Conservation (phyloP, 2,888 invertebrate genomes). For the Cataglyphis altisquamis region DNA sequence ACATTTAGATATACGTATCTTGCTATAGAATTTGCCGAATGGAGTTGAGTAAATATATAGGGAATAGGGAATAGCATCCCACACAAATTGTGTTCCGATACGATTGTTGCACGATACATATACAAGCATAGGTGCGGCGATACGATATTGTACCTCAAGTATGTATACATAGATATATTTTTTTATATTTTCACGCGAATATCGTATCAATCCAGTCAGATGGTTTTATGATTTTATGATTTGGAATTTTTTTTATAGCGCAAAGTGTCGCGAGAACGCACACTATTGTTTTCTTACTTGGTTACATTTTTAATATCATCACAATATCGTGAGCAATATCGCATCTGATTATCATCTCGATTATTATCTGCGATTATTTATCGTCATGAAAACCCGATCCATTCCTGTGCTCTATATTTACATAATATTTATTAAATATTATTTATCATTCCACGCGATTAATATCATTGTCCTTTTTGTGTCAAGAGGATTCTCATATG, state of each 20-base stretch:
- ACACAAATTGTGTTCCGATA: slow-evolving; percentile 37
- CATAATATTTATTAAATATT: not conserved
- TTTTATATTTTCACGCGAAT: slow-evolving; percentile 15
- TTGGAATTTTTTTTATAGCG: not conserved
- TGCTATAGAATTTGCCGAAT: slow-evolving; percentile 9
- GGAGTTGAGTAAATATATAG: slow-evolving; percentile 24
- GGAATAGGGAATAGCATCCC: slow-evolving; percentile 9
- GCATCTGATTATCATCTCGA: not conserved
- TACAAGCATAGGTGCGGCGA: slow-evolving; percentile 3
- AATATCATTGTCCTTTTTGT: not conserved
- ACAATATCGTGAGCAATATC: too few relatives aligned
- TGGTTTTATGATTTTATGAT: not conserved
- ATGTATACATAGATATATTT: not conserved
- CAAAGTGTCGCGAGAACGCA: not conserved
- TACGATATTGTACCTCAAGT: slow-evolving; percentile 7
- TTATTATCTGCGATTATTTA: not conserved
- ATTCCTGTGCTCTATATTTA: not conserved
- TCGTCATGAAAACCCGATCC: not conserved
- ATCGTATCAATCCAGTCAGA: slow-evolving; percentile 24
- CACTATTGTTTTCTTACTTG: not conserved
- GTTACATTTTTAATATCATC: not conserved
- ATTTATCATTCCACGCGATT: not conserved
- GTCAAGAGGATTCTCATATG: not conserved
- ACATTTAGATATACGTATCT: not conserved
- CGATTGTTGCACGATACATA: slow-evolving; percentile 25